A percentile compares a stretch with the other conserved stretches of the same genome.
Conservation (phyloP, 2,888 invertebrate genomes). For the Synergus gifuensis region DNA sequence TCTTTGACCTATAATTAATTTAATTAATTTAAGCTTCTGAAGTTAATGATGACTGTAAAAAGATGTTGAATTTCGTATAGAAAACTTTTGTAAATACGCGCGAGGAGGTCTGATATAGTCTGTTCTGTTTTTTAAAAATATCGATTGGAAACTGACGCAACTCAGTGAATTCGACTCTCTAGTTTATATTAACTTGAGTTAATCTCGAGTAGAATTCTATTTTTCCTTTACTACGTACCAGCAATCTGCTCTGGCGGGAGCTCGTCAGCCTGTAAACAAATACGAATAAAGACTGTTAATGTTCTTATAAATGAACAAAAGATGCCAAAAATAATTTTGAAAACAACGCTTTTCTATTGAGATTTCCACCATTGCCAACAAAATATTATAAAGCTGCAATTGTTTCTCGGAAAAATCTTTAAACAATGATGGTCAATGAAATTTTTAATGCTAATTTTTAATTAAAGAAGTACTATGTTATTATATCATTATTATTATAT, state of each 20-base stretch:
- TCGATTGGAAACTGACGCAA: slow-evolving; percentile 24
- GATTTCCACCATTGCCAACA: slow-evolving; percentile 51
- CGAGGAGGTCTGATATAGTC: neutral
- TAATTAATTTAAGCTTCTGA: neutral
- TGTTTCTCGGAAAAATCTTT: neutral
- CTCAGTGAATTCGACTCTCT: neutral
- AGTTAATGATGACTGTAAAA: neutral
- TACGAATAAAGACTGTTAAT: slow-evolving; percentile 35
- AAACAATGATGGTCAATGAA: too few species aligned
- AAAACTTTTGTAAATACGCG: slow-evolving; percentile 9
- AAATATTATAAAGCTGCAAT: slow-evolving; percentile 13
- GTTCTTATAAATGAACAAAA: slow-evolving; percentile 42
- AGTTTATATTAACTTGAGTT: slow-evolving; percentile 9
- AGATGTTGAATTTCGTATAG: neutral
- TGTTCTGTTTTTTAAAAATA: slow-evolving; percentile 19
- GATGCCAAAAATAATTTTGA: slow-evolving; percentile 49
- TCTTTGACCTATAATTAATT: neutral
- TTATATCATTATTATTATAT: neutral
- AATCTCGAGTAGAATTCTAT: slow-evolving; percentile 34
- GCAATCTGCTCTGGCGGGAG: slow-evolving; percentile 94
- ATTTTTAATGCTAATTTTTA: too few species aligned
- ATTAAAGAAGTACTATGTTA: neutral
- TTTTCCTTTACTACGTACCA: slow-evolving; percentile 81
- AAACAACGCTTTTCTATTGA: slow-evolving; percentile 48
- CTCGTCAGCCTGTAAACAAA: slow-evolving; percentile 88